phyloP scores from a whole-genome alignment of 2,113 vertebrate genomes.

The Galemys pyrenaicus region DNA sequence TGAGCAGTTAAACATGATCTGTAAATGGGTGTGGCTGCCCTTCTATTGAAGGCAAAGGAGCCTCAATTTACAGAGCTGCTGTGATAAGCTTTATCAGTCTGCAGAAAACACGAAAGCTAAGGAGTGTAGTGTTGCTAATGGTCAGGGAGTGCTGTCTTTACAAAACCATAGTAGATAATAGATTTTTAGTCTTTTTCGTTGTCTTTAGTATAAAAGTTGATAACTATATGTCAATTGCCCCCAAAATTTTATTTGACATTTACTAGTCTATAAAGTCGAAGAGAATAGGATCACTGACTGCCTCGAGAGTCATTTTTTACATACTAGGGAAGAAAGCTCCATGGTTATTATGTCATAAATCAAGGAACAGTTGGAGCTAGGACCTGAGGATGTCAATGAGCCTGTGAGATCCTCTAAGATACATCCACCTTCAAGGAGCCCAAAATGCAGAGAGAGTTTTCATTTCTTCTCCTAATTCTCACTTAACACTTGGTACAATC shows the following conservation, averaged over 20 bases:
- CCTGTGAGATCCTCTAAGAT: not conserved
- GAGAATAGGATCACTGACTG: not conserved
- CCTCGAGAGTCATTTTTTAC: not conserved
- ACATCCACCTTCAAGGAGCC: not conserved
- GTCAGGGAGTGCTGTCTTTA: not conserved
- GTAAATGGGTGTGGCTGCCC: not conserved
- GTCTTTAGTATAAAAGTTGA: not conserved
- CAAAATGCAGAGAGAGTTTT: not conserved
- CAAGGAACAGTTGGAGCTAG: not conserved
- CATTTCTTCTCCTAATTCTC: not conserved
- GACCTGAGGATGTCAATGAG: not conserved
- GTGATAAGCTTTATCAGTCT: not conserved
- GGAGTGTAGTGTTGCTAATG: not conserved
- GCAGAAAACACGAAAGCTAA: not conserved
- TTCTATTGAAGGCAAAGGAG: not conserved
- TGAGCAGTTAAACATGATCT: not conserved
- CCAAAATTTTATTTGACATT: constrained; percentile 27
- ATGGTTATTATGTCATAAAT: not conserved
- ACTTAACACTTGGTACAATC: not conserved
- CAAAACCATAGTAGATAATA: not conserved
- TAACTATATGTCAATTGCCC: not conserved
- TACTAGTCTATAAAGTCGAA: constrained; percentile 29
- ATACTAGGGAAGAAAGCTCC: not conserved
- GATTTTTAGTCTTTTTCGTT: not conserved
- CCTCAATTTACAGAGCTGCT: not conserved